Conservation (phyloP, 2,797 vertebrate species). For the Thalassophryne amazonica region DNA sequence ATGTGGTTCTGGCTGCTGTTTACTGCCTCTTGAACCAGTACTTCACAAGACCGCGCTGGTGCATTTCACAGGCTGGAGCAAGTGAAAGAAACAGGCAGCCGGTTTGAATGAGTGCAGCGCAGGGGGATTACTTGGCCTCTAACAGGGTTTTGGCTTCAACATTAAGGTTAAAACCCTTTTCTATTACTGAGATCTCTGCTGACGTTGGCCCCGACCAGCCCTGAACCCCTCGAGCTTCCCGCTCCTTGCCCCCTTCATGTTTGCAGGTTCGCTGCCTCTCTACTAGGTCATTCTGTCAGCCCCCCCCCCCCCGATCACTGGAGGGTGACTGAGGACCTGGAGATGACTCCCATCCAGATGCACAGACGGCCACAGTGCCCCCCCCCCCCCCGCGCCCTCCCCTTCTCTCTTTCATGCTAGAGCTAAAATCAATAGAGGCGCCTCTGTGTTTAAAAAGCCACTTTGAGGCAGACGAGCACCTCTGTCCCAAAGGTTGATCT, state of each 20-base stretch:
- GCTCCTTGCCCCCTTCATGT: constrained; percentile 73
- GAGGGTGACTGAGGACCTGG: constrained; percentile 73
- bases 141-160: constrained; percentile 83
- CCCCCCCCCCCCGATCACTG: constrained; percentile 73
- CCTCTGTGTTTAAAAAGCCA: constrained; percentile 81
- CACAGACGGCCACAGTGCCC: constrained; percentile 39
- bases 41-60: constrained; percentile 17
- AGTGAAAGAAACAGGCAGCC: constrained; percentile 28
- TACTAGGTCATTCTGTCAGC: constrained; percentile 78
- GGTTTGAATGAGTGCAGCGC: constrained; percentile 74
- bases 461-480: constrained; percentile 77
- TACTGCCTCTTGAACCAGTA: constrained; percentile 17
- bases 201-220: constrained; percentile 64
- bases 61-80: constrained; percentile 24
- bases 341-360: constrained; percentile 64
- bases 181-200: constrained; percentile 79
- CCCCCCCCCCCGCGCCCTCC: not conserved
- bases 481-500: constrained; percentile 78
- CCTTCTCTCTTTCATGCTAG: constrained; percentile 40
- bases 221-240: constrained; percentile 62
- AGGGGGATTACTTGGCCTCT: constrained; percentile 79
- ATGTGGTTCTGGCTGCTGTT: constrained; percentile 1
- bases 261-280: constrained; percentile 81
- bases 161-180: constrained; percentile 86
- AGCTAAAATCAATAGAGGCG: constrained; percentile 81